Conservation (phyloP, 2,888 invertebrate species). For the Hipparchia semele region DNA sequence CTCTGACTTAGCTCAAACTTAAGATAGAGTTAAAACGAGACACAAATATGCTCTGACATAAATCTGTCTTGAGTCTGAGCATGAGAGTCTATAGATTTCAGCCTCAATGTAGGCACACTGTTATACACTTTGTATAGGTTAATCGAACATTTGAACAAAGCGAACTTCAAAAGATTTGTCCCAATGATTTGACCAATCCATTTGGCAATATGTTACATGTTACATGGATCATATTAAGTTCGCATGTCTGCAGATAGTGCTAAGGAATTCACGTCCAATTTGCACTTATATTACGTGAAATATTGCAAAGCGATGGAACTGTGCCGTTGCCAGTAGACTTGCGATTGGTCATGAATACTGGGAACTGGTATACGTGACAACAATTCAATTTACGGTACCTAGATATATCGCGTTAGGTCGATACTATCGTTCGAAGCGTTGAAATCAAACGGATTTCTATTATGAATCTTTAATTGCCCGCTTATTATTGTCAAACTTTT, state of each 20-base stretch:
- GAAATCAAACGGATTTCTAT: constrained; percentile 22
- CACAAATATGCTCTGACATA: too few relatives aligned
- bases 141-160: too few relatives aligned
- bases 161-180: neutral
- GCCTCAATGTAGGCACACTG: too few relatives aligned
- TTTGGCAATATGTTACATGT: neutral
- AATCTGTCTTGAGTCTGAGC: too few relatives aligned
- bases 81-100: too few relatives aligned
- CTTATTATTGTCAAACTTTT: neutral
- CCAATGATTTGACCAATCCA: neutral
- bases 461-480: neutral
- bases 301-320: constrained; percentile 21
- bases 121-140: too few relatives aligned
- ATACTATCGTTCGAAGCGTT: neutral
- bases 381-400: constrained; percentile 26
- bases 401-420: neutral
- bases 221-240: constrained; percentile 4
- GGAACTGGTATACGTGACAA: constrained; percentile 25
- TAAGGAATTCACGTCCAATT: constrained; percentile 26
- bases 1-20: too few relatives aligned
- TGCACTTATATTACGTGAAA: constrained; percentile 27
- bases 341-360: constrained; percentile 30
- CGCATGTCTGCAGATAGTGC: constrained; percentile 21
- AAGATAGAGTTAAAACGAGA: too few relatives aligned
- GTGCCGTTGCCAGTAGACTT: constrained; percentile 23